phyloP scores from a whole-genome alignment of 2,113 vertebrate genomes.

The Candoia aspera region DNA sequence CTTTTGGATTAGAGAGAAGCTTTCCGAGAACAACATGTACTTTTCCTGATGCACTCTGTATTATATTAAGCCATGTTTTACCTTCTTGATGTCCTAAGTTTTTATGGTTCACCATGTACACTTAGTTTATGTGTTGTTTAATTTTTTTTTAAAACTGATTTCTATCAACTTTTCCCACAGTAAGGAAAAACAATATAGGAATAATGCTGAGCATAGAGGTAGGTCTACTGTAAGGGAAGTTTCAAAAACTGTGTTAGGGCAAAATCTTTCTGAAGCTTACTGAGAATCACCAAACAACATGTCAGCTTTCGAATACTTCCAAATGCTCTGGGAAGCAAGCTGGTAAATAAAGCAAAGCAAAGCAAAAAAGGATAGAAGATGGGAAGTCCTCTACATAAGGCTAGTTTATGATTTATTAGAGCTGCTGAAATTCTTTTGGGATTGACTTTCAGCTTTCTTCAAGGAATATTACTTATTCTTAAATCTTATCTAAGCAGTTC shows the following conservation, averaged over 20 bases:
- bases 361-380: no score
- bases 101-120: background rate
- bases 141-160: background rate
- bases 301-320: background rate
- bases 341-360: background rate
- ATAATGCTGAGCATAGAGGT: background rate
- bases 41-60: background rate
- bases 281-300: background rate
- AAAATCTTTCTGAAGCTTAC: background rate
- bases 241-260: no score
- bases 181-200: background rate
- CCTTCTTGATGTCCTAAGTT: background rate
- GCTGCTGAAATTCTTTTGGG: background rate
- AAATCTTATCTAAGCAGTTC: background rate
- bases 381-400: background rate
- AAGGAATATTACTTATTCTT: background rate
- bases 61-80: background rate
- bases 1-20: slow-evolving; percentile 6
- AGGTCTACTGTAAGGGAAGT: no score
- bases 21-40: slow-evolving; percentile 14
- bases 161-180: background rate
- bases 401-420: background rate
- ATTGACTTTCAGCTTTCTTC: background rate
- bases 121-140: background rate
- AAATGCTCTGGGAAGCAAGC: background rate